Evolutionary conservation across 2,888 invertebrate species (phyloP).

Genomic region (Sinelater perroti): DNA sequence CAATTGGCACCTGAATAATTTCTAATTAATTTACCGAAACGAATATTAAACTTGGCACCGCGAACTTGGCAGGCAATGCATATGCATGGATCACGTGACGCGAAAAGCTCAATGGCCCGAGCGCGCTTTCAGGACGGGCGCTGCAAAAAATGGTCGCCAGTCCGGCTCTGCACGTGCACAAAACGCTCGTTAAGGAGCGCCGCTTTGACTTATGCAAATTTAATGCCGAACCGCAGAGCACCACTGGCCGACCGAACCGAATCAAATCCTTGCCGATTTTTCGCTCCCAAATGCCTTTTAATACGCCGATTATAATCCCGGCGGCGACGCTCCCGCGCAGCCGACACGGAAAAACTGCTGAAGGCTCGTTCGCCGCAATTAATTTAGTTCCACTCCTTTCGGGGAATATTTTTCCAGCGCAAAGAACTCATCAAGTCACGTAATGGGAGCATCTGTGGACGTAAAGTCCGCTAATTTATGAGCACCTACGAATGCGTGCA

Average conservation of each 20-base stretch:
- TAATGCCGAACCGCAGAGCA: neutral
- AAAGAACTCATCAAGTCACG: slow-evolving; percentile 47
- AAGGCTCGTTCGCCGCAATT: slow-evolving; percentile 34
- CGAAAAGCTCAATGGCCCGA: too few species aligned
- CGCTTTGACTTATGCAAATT: slow-evolving; percentile 1
- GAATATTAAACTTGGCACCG: too few species aligned
- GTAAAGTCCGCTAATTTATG: slow-evolving; percentile 55
- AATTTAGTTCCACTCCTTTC: slow-evolving; percentile 45
- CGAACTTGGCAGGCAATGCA: too few species aligned
- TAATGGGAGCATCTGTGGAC: slow-evolving; percentile 48
- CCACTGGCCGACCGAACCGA: neutral
- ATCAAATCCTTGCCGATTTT: neutral
- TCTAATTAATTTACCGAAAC: too few species aligned
- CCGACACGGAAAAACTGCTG: slow-evolving; percentile 28
- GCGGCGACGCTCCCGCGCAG: slow-evolving; percentile 33
- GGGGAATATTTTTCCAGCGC: slow-evolving; percentile 42
- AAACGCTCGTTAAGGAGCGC: too few species aligned
- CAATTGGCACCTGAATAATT: too few species aligned
- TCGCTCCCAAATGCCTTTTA: slow-evolving; percentile 21
- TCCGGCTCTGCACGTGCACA: too few species aligned
- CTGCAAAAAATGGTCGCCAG: too few species aligned
- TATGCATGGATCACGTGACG: too few species aligned
- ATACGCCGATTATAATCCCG: slow-evolving; percentile 27
- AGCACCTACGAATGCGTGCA: slow-evolving; percentile 52
- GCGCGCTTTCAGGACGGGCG: too few species aligned